Percentiles rank a stretch among this genome's conserved stretches.
phyloP scores from a whole-genome alignment of 2,888 invertebrate genomes.

The Mesoligia furuncula region DNA sequence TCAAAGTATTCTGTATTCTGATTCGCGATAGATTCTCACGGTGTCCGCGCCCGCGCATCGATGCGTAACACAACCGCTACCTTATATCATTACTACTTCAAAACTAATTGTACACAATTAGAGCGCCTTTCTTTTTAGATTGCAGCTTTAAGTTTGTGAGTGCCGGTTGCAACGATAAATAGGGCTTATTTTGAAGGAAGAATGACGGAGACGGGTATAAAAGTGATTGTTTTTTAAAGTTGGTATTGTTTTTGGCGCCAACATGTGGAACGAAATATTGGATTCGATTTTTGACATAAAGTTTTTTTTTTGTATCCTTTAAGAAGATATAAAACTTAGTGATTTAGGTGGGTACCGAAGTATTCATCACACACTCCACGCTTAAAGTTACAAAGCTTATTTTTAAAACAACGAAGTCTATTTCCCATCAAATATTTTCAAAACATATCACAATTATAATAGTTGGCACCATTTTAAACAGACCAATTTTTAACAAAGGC shows the following conservation, averaged over 20 bases:
- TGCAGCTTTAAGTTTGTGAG: constrained; percentile 48
- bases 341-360: neutral
- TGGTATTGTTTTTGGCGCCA: constrained; percentile 6
- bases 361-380: neutral
- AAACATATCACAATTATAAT: constrained; percentile 57
- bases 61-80: constrained; percentile 62
- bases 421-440: constrained; percentile 56
- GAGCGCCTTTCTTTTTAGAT: constrained; percentile 56
- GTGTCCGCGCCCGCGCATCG: constrained; percentile 54
- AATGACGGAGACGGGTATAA: constrained; percentile 18
- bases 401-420: constrained; percentile 44
- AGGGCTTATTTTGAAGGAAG: constrained; percentile 45
- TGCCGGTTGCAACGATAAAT: constrained; percentile 40
- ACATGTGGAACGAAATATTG: constrained; percentile 10
- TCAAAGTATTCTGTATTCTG: constrained; percentile 45
- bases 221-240: constrained; percentile 17
- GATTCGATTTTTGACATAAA: neutral
- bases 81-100: constrained; percentile 62
- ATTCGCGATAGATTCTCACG: constrained; percentile 63
- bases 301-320: neutral
- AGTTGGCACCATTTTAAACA: constrained; percentile 54
- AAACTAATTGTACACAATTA: constrained; percentile 63
- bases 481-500: constrained; percentile 67
- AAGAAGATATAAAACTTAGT: neutral
- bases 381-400: constrained; percentile 47